A percentile compares a stretch with the other conserved stretches of the same genome.
phyloP scores from a whole-genome alignment of 2,797 vertebrate species.

The Notamacropus eugenii region DNA sequence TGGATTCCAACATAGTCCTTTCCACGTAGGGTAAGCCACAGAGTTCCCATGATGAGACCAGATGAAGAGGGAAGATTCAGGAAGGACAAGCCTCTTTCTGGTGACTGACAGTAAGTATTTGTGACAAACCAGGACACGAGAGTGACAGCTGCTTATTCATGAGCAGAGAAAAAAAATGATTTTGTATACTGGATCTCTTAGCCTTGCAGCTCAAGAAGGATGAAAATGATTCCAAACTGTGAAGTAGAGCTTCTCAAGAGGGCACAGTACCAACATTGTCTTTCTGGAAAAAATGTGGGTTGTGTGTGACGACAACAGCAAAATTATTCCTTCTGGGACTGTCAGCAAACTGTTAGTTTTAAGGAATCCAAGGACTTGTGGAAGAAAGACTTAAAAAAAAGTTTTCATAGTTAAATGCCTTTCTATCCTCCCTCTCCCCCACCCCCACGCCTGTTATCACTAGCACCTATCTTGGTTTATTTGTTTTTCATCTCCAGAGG shows the following conservation, averaged over 20 bases:
- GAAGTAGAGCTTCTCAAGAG: slow-evolving; percentile 11
- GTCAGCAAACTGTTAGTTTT: slow-evolving; percentile 58
- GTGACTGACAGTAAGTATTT: neutral
- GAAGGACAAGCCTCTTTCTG: neutral
- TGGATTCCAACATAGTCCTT: slow-evolving; percentile 64
- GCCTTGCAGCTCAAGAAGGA: neutral
- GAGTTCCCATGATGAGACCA: slow-evolving; percentile 62
- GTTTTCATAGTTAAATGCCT: neutral
- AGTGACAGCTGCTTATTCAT: slow-evolving; percentile 8
- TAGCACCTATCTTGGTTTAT: neutral
- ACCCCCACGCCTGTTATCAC: neutral
- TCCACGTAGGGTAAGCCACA: slow-evolving; percentile 45
- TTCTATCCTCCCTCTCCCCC: neutral
- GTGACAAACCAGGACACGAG: neutral
- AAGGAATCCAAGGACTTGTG: slow-evolving; percentile 42
- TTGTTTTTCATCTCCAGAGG: slow-evolving; percentile 16
- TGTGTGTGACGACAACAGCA: slow-evolving; percentile 46
- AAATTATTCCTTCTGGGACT: slow-evolving; percentile 54
- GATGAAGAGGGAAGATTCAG: slow-evolving; percentile 24
- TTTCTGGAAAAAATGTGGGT: slow-evolving; percentile 37
- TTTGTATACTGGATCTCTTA: neutral
- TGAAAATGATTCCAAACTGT: neutral
- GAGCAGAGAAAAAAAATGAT: neutral
- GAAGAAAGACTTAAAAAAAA: slow-evolving; percentile 22
- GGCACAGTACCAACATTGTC: neutral